phyloP scores from a whole-genome alignment of 2,113 vertebrate genomes.

The Phalacrocorax carbo region DNA sequence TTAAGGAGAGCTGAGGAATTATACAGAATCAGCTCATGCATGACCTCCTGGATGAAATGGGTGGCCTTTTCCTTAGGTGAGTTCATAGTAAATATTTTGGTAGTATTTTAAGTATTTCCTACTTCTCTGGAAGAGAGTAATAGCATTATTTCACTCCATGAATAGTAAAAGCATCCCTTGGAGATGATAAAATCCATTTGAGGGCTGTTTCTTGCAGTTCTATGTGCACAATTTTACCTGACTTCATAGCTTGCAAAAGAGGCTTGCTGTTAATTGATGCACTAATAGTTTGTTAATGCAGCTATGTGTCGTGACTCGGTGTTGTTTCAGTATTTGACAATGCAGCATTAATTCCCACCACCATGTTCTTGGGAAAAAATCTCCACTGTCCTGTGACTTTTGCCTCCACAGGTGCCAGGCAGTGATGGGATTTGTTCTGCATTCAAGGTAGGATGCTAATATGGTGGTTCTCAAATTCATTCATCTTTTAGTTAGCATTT shows the following conservation, averaged over 20 bases:
- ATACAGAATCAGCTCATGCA: neutral
- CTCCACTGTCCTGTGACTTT: neutral
- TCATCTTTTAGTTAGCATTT: neutral
- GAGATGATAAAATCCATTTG: neutral
- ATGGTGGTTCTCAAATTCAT: neutral
- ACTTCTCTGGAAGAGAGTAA: neutral
- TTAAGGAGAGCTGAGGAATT: neutral
- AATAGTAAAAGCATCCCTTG: neutral
- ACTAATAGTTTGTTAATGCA: neutral
- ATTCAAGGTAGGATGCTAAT: neutral
- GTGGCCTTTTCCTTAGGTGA: neutral
- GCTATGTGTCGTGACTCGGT: neutral
- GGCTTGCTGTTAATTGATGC: neutral
- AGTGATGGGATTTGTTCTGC: neutral
- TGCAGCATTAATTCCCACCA: neutral
- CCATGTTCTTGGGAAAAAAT: neutral
- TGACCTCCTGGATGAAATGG: neutral
- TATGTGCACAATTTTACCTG: neutral
- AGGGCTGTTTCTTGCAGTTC: neutral
- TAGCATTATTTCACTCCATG: neutral
- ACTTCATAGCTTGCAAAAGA: neutral
- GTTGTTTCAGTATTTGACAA: neutral
- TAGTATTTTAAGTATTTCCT: neutral
- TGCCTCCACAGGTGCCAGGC: rapidly evolving
- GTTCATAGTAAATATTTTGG: neutral